Evolutionary conservation across 2,888 invertebrate genomes (phyloP).

Genomic region (Dryomyza anilis): DNA sequence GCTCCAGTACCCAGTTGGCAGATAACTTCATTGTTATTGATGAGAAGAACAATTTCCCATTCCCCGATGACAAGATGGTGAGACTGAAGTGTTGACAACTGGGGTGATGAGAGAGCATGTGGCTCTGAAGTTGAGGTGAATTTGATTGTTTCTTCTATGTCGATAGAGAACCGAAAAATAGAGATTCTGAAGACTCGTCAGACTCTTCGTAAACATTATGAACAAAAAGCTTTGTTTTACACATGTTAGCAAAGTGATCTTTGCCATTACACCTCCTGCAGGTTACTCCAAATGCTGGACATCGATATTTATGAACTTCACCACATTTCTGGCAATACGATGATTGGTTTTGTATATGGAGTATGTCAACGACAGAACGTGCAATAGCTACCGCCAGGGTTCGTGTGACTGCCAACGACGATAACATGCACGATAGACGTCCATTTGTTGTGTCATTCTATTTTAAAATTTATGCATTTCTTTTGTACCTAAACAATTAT

Average conservation of each 20-base stretch:
- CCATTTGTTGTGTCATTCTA: too few relatives aligned
- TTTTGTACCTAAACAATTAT: too few relatives aligned
- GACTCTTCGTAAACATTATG: not conserved
- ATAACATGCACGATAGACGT: too few relatives aligned
- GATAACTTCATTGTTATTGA: not conserved
- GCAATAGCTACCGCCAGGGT: too few relatives aligned
- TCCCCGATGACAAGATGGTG: not conserved
- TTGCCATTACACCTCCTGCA: not conserved
- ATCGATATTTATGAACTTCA: not conserved
- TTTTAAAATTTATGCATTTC: too few relatives aligned
- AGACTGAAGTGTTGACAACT: not conserved
- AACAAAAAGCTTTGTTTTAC: not conserved
- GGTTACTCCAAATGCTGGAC: not conserved
- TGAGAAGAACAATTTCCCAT: not conserved
- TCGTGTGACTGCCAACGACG: too few relatives aligned
- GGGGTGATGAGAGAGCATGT: not conserved
- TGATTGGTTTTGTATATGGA: too few relatives aligned
- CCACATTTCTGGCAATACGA: not conserved
- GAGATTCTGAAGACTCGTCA: not conserved
- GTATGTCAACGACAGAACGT: too few relatives aligned
- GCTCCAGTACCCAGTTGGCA: conserved; percentile 10
- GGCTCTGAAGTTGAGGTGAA: not conserved
- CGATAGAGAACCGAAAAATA: not conserved
- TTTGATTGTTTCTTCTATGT: not conserved
- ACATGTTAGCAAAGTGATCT: not conserved